These are phyloP conservation scores for Gymnocheta viridis DNA, from an alignment of 2,888 invertebrate genomes.

Conservation along the genomic window DNA sequence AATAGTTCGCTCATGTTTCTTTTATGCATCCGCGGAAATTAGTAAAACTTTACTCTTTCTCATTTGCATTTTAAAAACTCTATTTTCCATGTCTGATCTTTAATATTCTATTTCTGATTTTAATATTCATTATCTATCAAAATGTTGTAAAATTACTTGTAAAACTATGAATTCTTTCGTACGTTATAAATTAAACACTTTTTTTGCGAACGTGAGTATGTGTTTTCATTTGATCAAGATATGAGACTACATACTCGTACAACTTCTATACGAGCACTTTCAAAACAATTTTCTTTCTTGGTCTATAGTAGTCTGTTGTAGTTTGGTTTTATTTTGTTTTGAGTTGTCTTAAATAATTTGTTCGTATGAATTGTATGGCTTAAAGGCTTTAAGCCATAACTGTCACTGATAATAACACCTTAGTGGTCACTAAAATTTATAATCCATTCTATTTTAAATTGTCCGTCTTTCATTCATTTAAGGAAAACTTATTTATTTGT, in stretches of 20 bases:
- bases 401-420: conserved; percentile 66
- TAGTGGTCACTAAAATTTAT: conserved; percentile 61
- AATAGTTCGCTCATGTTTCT: too few relatives aligned
- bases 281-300: conserved; percentile 51
- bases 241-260: neutral
- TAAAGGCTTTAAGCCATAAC: conserved; percentile 64
- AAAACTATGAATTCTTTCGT: conserved; percentile 55
- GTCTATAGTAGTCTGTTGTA: neutral
- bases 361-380: conserved; percentile 47
- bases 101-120: conserved; percentile 34
- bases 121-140: conserved; percentile 55
- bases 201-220: neutral
- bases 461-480: conserved; percentile 24
- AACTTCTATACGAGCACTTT: conserved; percentile 27
- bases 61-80: neutral
- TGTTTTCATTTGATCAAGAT: conserved; percentile 43
- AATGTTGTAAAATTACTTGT: conserved; percentile 55
- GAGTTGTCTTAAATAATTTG: conserved; percentile 52
- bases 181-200: conserved; percentile 50
- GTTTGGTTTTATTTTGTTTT: conserved; percentile 7
- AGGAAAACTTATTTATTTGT: neutral
- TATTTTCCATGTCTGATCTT: neutral
- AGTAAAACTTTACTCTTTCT: too few relatives aligned
- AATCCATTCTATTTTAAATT: conserved; percentile 60
- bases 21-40: too few relatives aligned